A percentile compares a stretch with the other conserved stretches of the same genome.
Conservation (phyloP, 1,140 invertebrate genomes). For the Drosophila hydei region DNA sequence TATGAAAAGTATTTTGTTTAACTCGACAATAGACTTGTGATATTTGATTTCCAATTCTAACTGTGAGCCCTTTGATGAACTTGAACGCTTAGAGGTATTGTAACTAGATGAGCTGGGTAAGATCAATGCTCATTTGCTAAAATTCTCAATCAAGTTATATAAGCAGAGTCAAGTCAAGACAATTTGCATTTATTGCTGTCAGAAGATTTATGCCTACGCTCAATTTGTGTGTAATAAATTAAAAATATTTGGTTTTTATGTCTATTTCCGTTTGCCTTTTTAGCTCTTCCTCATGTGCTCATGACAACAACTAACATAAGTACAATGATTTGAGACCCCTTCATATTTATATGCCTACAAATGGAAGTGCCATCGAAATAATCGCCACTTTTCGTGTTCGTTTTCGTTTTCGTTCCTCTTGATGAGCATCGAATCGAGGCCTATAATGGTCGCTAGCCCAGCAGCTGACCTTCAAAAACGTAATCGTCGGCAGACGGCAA, state of each 20-base stretch:
- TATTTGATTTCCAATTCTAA: no score
- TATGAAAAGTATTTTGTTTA: background rate
- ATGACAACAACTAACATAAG: slow-evolving; percentile 19
- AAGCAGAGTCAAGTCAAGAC: background rate
- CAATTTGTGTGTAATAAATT: slow-evolving; percentile 68
- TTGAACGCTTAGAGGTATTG: background rate
- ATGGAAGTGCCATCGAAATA: slow-evolving; percentile 80
- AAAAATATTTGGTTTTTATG: slow-evolving; percentile 37
- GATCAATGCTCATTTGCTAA: background rate
- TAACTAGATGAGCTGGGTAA: background rate
- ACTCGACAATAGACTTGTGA: background rate
- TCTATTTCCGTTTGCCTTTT: slow-evolving; percentile 33
- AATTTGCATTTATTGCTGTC: slow-evolving; percentile 12
- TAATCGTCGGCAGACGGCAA: slow-evolving; percentile 26
- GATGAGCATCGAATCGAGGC: slow-evolving; percentile 53
- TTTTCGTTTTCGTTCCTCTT: slow-evolving; percentile 36
- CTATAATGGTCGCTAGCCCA: slow-evolving; percentile 62
- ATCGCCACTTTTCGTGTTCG: slow-evolving; percentile 68
- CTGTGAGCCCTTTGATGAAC: background rate
- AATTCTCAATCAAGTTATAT: slow-evolving; percentile 3
- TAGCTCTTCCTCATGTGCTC: slow-evolving; percentile 37
- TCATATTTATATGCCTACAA: slow-evolving; percentile 72
- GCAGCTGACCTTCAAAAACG: slow-evolving; percentile 58
- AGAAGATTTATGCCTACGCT: slow-evolving; percentile 39
- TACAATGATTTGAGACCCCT: slow-evolving; percentile 35